These are phyloP conservation scores for Torymus texanus DNA, from an alignment of 2,888 invertebrate species.

Conservation along the genomic window DNA sequence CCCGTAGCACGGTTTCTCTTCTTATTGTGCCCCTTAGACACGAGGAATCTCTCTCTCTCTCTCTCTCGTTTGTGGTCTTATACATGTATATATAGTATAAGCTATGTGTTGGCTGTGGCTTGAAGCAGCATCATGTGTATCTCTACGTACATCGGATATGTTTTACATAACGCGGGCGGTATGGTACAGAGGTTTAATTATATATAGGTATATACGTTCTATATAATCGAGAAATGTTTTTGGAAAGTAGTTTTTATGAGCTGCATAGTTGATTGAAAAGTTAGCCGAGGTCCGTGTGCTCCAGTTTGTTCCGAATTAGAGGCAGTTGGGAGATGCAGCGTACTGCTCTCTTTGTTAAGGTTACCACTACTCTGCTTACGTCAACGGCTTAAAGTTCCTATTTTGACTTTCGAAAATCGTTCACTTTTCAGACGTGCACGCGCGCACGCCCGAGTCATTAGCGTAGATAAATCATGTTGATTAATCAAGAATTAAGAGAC, in stretches of 20 bases:
- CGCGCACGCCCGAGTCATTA: neutral
- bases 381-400: no score
- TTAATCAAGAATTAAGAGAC: slow-evolving; percentile 12
- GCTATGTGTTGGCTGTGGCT: no score
- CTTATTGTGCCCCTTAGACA: slow-evolving; percentile 33
- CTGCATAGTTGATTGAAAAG: neutral
- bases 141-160: neutral
- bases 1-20: slow-evolving; percentile 54
- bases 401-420: neutral
- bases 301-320: no score
- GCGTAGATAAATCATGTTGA: neutral
- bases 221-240: slow-evolving; percentile 44
- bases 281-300: no score
- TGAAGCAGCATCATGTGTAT: no score
- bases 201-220: neutral
- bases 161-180: slow-evolving; percentile 45
- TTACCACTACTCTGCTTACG: no score
- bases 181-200: neutral
- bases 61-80: neutral
- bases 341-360: no score
- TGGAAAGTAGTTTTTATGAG: slow-evolving; percentile 36
- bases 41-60: slow-evolving; percentile 35
- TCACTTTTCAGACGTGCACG: slow-evolving; percentile 5
- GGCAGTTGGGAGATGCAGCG: no score
- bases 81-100: no score